These are phyloP conservation scores for Pterois miles DNA, from an alignment of 2,797 vertebrate species.

Conservation along the genomic window DNA sequence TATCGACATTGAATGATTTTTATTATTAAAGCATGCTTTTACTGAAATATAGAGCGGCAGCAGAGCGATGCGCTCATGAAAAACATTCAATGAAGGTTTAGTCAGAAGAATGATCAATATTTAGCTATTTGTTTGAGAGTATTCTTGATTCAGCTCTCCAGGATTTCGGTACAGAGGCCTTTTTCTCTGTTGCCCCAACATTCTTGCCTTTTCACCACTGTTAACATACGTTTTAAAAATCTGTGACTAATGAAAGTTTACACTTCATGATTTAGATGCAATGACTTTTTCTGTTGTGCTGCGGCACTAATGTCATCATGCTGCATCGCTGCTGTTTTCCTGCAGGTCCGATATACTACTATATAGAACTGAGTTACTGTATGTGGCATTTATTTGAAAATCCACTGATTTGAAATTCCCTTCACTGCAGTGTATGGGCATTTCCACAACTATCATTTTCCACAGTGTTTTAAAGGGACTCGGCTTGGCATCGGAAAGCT, in stretches of 20 bases:
- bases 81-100: background rate
- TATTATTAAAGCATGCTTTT: background rate
- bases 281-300: slow-evolving; percentile 16
- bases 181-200: background rate
- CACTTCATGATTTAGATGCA: slow-evolving; percentile 43
- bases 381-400: slow-evolving; percentile 76
- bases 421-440: slow-evolving; percentile 36
- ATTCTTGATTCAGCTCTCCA: background rate
- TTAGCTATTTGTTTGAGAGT: background rate
- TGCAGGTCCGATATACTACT: slow-evolving; percentile 33
- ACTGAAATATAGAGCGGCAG: slow-evolving; percentile 1
- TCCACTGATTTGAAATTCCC: slow-evolving; percentile 68
- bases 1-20: background rate
- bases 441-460: slow-evolving; percentile 65
- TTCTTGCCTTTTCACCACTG: background rate
- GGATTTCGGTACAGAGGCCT: background rate
- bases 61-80: background rate
- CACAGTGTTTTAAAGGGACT: slow-evolving; percentile 33
- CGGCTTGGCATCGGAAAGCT: slow-evolving; percentile 36
- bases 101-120: slow-evolving; percentile 6
- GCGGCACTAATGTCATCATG: slow-evolving; percentile 28
- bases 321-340: slow-evolving; percentile 49
- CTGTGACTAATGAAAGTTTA: slow-evolving; percentile 20
- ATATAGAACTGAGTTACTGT: slow-evolving; percentile 62
- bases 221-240: slow-evolving; percentile 4